Evolutionary conservation across 2,797 vertebrate genomes (phyloP), one percentile per base, ranked within the genome.

Genomic region (Neosalanx taihuensis): DNA sequence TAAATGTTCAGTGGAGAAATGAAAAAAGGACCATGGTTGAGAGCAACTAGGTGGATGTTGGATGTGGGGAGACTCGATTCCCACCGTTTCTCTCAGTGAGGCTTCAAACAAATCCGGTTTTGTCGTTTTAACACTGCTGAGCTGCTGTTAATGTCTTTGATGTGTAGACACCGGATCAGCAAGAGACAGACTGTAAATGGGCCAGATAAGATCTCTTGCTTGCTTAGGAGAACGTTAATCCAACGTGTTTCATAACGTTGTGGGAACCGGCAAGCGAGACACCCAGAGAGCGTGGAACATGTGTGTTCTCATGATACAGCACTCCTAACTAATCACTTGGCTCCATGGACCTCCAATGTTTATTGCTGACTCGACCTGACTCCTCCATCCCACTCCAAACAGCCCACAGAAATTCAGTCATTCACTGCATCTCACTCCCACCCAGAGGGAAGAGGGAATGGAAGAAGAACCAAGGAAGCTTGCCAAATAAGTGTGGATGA

Each of bases 401-500:
- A 13, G 7, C 41, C 41, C 9, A 46, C 41, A 46, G 41, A 46
- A 13, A 12, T 78, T 73, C 73, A 60, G 71, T 71, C 10, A 12
- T 46, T 46, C 41, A 17, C 61, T 62, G 17, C 31, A 37, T n/a
- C 30, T n/a, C 26, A 26, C 59, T 33, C 41, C 57, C 57, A 64
- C 53, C 76, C 46, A 53, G 10, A 46, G 0, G 41, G 41, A 13
- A 13, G 41, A 46, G 41, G 41, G 3, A 13, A 12, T 53, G 49
- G 66, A 60, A 65, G 51, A 26, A 57, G n/a, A 66, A 65, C 49
- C 67, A 2, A 76, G 65, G 66, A 3, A 72, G 61, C 41, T 46
- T 2, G 12, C 41, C 12, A 12, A 12, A 46, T 13, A 13, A 13
- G 41, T 9, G 41, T 3, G 10, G 3, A 12, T 3, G 7, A 0